Evolutionary conservation across 1,140 invertebrate genomes (phyloP).

Genomic region (Ceratitis capitata): DNA sequence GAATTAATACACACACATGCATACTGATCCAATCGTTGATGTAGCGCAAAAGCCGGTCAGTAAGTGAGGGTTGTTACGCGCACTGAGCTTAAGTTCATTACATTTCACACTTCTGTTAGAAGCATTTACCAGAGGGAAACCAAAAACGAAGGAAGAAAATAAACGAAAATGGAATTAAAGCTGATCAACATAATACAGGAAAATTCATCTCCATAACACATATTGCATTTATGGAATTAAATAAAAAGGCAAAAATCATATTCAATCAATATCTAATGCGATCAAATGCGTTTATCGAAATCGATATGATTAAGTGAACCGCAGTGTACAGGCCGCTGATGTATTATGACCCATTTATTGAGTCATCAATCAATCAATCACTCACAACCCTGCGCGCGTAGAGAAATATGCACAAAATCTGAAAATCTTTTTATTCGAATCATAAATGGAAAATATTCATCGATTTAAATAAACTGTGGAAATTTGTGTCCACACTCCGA

Average conservation of each 20-base stretch:
- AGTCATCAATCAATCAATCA: constrained; percentile 21
- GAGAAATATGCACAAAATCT: not conserved
- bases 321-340: not conserved
- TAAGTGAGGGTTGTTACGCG: not conserved
- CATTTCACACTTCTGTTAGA: not conserved
- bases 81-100: not conserved
- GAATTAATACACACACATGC: too few relatives aligned
- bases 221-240: constrained; percentile 1
- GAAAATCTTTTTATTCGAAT: not conserved
- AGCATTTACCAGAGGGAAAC: not conserved
- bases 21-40: not conserved
- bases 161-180: not conserved
- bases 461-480: not conserved
- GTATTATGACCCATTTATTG: not conserved
- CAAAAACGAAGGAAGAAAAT: not conserved
- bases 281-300: not conserved
- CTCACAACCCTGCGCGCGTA: not conserved
- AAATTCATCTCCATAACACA: constrained; percentile 5
- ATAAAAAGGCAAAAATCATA: not conserved
- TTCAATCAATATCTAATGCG: not conserved
- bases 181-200: not conserved
- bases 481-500: not conserved
- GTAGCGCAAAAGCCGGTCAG: not conserved
- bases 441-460: not conserved
- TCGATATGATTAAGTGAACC: not conserved